Conservation (phyloP, 2,797 vertebrate species). For the Chaetodon trifasciatus region DNA sequence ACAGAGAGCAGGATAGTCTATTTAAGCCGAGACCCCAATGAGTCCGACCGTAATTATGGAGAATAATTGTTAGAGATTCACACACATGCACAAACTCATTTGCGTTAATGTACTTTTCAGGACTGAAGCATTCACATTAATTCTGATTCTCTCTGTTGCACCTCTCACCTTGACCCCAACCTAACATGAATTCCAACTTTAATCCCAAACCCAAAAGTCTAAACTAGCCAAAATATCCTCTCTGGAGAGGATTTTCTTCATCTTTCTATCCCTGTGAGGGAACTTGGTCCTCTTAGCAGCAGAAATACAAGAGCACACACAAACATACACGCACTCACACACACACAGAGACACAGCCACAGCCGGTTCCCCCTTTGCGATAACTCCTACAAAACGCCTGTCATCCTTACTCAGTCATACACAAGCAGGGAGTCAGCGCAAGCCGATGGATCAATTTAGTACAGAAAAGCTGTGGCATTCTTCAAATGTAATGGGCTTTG, state of each 20-base stretch:
- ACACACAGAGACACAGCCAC: conserved; percentile 42
- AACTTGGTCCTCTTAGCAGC: conserved; percentile 46
- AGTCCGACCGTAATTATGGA: conserved; percentile 55
- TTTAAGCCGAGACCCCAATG: conserved; percentile 51
- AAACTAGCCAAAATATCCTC: conserved; percentile 30
- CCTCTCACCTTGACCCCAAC: conserved; percentile 30
- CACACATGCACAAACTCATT: neutral
- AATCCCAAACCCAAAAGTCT: conserved; percentile 27
- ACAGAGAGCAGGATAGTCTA: conserved; percentile 29
- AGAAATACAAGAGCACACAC: conserved; percentile 29
- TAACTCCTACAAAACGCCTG: conserved; percentile 84
- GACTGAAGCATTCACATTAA: conserved; percentile 2
- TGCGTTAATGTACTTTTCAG: conserved; percentile 35
- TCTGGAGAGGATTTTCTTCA: conserved; percentile 11
- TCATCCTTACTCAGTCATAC: conserved; percentile 78
- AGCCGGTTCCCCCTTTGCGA: conserved; percentile 65
- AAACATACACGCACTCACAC: conserved; percentile 41
- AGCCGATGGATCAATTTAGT: conserved; percentile 82
- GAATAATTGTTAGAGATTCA: conserved; percentile 51
- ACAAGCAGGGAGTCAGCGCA: conserved; percentile 71
- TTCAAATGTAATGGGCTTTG: conserved; percentile 84
- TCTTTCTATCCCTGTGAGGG: conserved; percentile 38
- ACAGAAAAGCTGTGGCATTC: conserved; percentile 78
- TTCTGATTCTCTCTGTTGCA: neutral
- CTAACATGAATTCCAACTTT: conserved; percentile 25